A percentile compares a stretch with the other conserved stretches of the same genome.
Conservation (phyloP, 2,113 vertebrate species). For the Perccottus glenii region DNA sequence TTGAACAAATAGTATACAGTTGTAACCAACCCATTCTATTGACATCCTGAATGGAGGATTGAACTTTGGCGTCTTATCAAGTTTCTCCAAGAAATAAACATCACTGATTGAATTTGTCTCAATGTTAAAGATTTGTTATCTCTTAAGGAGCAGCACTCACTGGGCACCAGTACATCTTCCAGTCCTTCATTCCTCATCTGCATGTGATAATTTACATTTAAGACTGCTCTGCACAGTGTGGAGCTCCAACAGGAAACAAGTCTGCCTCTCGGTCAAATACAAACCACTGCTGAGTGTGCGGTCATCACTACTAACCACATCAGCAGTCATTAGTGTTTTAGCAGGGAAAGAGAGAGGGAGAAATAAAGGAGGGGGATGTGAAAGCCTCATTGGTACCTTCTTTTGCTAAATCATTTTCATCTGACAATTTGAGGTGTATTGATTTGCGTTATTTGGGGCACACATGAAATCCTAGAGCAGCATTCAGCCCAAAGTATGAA, state of each 20-base stretch:
- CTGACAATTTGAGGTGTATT: not conserved
- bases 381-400: too few species aligned
- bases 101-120: conserved; percentile 8
- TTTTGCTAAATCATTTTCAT: too few species aligned
- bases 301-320: conserved; percentile 53
- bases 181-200: conserved; percentile 12
- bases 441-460: too few species aligned
- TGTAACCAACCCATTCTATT: conserved; percentile 68
- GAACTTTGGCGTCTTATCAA: not conserved
- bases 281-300: conserved; percentile 11
- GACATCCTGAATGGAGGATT: too few species aligned
- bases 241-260: conserved; percentile 24
- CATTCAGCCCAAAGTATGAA: too few species aligned
- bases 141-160: conserved; percentile 13
- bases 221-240: conserved; percentile 23
- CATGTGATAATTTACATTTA: conserved; percentile 15
- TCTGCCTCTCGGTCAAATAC: conserved; percentile 29
- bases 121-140: conserved; percentile 16
- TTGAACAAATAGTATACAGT: not conserved
- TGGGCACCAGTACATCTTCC: conserved; percentile 25
- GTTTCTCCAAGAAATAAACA: conserved; percentile 23
- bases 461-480: too few species aligned
- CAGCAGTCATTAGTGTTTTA: conserved; percentile 55
- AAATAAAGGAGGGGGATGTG: not conserved
- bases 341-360: conserved; percentile 21